phyloP scores from a whole-genome alignment of 2,797 vertebrate species.

The Clamator glandarius region DNA sequence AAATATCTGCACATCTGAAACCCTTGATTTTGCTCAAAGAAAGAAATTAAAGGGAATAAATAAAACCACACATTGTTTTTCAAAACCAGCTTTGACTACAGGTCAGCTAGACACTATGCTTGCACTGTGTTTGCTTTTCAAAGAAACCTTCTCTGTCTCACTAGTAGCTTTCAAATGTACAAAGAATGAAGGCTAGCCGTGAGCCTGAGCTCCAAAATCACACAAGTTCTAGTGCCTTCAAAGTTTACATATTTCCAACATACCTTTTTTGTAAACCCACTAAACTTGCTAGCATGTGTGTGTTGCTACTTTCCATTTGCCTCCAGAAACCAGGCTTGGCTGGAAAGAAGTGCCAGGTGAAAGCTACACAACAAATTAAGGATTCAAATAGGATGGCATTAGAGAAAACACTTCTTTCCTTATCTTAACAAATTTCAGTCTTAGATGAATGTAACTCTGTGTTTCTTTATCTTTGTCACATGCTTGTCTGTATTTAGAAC shows the following conservation, averaged over 20 bases:
- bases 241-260: constrained; percentile 19
- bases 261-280: background rate
- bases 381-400: background rate
- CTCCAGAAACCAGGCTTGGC: background rate
- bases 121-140: background rate
- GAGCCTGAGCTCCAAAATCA: constrained; percentile 14
- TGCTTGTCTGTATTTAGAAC: background rate
- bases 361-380: background rate
- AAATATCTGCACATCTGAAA: background rate
- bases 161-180: constrained; percentile 7
- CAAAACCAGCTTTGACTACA: background rate
- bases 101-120: background rate
- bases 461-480: background rate
- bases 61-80: background rate
- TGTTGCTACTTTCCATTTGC: background rate
- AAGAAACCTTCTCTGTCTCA: constrained; percentile 12
- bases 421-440: background rate
- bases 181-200: background rate
- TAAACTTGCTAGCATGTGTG: background rate
- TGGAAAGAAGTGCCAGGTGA: background rate
- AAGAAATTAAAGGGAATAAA: background rate
- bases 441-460: background rate
- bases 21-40: background rate
- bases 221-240: background rate
- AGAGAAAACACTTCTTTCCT: background rate